Base-by-base conservation (phyloP, 2,113 vertebrate genomes). In the Lasiurus cinereus region DNA sequence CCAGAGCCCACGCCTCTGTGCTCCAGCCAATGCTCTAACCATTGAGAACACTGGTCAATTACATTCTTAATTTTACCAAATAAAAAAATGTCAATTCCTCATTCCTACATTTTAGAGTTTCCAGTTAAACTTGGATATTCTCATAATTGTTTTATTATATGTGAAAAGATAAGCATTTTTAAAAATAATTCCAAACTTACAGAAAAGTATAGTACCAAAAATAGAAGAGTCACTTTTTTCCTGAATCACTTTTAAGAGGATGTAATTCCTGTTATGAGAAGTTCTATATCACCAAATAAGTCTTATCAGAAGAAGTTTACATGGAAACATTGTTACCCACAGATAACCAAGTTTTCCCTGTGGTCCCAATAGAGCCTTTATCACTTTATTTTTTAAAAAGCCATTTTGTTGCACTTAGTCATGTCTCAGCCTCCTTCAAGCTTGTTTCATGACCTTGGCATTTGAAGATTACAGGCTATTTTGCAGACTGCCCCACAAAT, bases 401-500 rank as follows among this genome's bases (percentile, higher is more conserved):
- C 12, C 6, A 3, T 43, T 69, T 33, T 77, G 22, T 66, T 91
- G 46, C 8, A 43, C 22, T 56, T 16, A 43, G 21, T 59, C 33
- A 8, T 18, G 24, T 46, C 52, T 93, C 24, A 3, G 10, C 88
- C 52, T 72, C 27, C 88, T 95, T 83, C 19, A 64, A 59, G 33
- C 56, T 83, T 33, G 6, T 48, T 91, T 31, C 14, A 10, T 90
- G 67, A 87, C 76, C 74, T 82, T 89, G 46, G 73, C 36, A 31
- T 90, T 79, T 80, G 33, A 89, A 95, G 73, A 91, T 88, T 36
- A 64, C 52, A 66, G 56, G 52, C 78, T 74, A 0, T 50, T 88
- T 29, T 79, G 69, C 54, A 92, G 82, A 48, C 56, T 72, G 21
- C 52, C 33, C 31, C 29, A 54, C 43, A 76, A 15, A 7, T 39